Evolutionary conservation across 2,797 vertebrate species (phyloP), one percentile per base, ranked within the genome.

Genomic region (Chrysocyon brachyurus): DNA sequence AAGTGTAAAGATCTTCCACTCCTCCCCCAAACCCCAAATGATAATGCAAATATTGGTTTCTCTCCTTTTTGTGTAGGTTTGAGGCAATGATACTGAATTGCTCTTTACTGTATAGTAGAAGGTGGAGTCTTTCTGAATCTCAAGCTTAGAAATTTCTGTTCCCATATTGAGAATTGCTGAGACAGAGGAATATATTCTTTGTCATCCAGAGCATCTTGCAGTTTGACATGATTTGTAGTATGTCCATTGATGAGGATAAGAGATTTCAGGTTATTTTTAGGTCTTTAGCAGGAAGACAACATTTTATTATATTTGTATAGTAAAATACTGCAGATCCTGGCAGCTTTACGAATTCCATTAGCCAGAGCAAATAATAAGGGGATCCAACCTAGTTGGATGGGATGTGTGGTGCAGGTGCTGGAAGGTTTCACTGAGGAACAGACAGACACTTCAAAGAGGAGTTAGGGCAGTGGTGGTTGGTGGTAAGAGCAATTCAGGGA

Each of bases 251-350:
- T 70, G 28, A 95, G 66, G 22, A 81, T 79, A 86, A 73, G 5
- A 49, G 63, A 87, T 87, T 75, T 84, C 46, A 54, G 90, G 36
- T 73, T 79, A 83, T 73, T 96, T 83, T 83, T 59, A 82, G 59
- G 63, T 83, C 31, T 78, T 92, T 14, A 40, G 56, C 8, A 77
- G 36, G 66, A 63, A 85, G 66, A 78, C 22, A 82, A 78, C 63
- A 4, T 93, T 81, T 87, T 59, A 26, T 46, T 54, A 72, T 12
- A 77, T 87, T 54, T 79, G n/a, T 26, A n/a, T 52, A 88, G 72
- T 91, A 95, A 91, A 88, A 77, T 36, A 24, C 5, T 68, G 15
- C 16, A 57, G 40, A 33, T 84, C 31, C n/a, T 54, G n/a, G 52
- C 11, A 79, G 26, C 22, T 95, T 70, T 79, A 31, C 89, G 59